Evolutionary conservation across 2,797 vertebrate species (phyloP).

Genomic region (Pangasius mekongensis): DNA sequence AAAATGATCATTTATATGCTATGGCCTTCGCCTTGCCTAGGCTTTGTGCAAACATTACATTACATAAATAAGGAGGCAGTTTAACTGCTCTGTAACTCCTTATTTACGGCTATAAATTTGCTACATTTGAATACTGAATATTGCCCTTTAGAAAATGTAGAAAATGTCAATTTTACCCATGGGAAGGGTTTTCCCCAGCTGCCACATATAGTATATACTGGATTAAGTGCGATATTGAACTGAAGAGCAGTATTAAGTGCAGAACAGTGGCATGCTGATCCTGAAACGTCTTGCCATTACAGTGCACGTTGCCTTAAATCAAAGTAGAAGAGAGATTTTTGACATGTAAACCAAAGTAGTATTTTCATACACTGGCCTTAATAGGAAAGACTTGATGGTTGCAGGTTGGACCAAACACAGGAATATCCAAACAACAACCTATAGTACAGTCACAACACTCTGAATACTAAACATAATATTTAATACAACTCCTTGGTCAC

Average conservation of each 20-base stretch:
- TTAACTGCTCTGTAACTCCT: not conserved
- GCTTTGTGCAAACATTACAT: not conserved
- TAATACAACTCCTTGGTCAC: slow-evolving; percentile 70
- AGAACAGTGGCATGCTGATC: not conserved
- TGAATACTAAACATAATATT: slow-evolving; percentile 68
- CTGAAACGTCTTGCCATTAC: too few relatives aligned
- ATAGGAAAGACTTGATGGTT: not conserved
- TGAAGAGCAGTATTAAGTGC: not conserved
- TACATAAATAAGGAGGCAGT: not conserved
- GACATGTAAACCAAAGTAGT: not conserved
- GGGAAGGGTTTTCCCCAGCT: not conserved
- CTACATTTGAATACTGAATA: not conserved
- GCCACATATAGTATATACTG: too few relatives aligned
- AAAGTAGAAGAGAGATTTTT: not conserved
- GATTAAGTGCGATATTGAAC: not conserved
- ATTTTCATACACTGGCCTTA: not conserved
- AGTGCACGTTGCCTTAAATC: not conserved
- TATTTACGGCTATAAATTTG: not conserved
- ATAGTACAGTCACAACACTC: not conserved
- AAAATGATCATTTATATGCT: not conserved
- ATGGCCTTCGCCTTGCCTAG: not conserved
- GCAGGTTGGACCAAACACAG: not conserved
- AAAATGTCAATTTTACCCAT: not conserved
- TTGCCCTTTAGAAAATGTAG: not conserved
- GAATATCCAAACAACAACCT: not conserved